phyloP scores from a whole-genome alignment of 1,140 invertebrate genomes.

The Meloidogyne chitwoodi region DNA sequence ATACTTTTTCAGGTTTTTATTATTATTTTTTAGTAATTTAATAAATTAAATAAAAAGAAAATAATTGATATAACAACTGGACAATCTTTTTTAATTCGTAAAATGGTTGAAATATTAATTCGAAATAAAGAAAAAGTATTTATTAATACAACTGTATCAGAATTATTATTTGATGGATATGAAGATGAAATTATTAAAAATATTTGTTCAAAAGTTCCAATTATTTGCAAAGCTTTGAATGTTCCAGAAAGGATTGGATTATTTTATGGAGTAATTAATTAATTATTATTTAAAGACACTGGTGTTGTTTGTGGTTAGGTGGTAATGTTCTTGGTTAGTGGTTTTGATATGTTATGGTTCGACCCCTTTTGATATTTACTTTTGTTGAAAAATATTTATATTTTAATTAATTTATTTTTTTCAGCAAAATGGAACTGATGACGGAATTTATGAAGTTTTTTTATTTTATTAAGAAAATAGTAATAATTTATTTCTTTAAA shows the following conservation, averaged over 20 bases:
- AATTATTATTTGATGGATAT: slow-evolving; percentile 55
- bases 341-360: not conserved
- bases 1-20: slow-evolving; percentile 47
- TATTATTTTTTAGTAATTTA: not conserved
- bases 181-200: slow-evolving; percentile 44
- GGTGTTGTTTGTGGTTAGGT: not conserved
- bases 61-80: slow-evolving; percentile 38
- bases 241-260: slow-evolving; percentile 53
- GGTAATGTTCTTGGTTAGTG: not conserved
- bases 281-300: slow-evolving; percentile 19
- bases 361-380: too few relatives aligned
- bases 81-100: not conserved
- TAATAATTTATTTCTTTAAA: not conserved
- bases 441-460: slow-evolving; percentile 48
- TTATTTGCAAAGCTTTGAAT: slow-evolving; percentile 35
- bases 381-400: too few relatives aligned
- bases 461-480: too few relatives aligned
- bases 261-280: slow-evolving; percentile 49
- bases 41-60: slow-evolving; percentile 30
- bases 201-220: slow-evolving; percentile 36
- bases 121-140: slow-evolving; percentile 35
- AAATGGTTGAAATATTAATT: not conserved
- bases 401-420: not conserved
- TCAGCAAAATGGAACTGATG: slow-evolving; percentile 37
- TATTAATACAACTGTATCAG: slow-evolving; percentile 35